Percentiles rank a stretch among this genome's conserved stretches.
Evolutionary conservation across 2,113 vertebrate species (phyloP).

Genomic region (Bungarus multicinctus): DNA sequence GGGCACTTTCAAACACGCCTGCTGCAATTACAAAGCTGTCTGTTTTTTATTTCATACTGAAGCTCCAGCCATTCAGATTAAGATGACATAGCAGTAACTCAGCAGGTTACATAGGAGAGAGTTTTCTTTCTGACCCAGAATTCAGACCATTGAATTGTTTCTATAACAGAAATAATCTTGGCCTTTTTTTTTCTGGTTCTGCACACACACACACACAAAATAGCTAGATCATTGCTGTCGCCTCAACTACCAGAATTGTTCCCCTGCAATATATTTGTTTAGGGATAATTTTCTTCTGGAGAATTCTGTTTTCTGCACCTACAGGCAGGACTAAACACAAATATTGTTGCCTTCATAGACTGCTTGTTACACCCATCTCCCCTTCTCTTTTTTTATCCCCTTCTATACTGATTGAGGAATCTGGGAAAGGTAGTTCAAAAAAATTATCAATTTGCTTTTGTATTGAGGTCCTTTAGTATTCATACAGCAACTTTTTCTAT

Average conservation of each 20-base stretch:
- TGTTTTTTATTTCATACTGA: constrained; percentile 13
- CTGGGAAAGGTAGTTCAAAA: neutral
- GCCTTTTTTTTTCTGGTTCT: neutral
- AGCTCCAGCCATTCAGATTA: constrained; percentile 2
- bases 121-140: neutral
- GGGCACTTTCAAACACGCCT: neutral
- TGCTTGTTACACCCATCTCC: neutral
- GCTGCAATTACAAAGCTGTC: neutral
- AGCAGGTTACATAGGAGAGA: neutral
- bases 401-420: neutral
- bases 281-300: neutral
- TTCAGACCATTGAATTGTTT: neutral
- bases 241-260: neutral
- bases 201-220: neutral
- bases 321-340: neutral
- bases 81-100: neutral
- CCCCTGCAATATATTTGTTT: neutral
- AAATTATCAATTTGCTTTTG: neutral
- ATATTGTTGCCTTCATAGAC: neutral
- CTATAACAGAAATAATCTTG: neutral
- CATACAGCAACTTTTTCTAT: neutral
- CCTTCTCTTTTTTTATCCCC: neutral
- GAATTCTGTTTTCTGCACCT: neutral
- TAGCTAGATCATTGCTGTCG: neutral
- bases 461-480: neutral